A percentile compares a stretch with the other conserved stretches of the same genome.
Conservation (phyloP, 2,888 invertebrate genomes). For the Dexiosoma caninum region DNA sequence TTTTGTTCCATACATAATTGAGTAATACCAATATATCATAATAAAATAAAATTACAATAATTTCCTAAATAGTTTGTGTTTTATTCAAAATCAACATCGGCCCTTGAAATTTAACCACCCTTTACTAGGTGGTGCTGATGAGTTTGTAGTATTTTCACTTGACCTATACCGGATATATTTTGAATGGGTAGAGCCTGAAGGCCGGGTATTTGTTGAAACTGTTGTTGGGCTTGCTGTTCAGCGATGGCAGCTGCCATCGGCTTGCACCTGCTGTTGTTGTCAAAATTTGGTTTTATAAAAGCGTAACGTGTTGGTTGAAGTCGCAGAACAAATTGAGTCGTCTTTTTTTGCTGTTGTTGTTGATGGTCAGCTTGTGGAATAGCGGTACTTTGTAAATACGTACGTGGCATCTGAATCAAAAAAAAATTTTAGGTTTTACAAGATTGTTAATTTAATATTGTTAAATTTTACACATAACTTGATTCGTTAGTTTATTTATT, state of each 20-base stretch:
- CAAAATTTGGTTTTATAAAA: constrained; percentile 85
- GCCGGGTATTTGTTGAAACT: constrained; percentile 74
- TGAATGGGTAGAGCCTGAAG: constrained; percentile 85
- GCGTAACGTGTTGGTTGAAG: constrained; percentile 90
- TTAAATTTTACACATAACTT: constrained; percentile 25
- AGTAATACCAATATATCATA: no score
- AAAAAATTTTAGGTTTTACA: neutral
- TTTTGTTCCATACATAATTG: no score
- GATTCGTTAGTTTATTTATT: neutral
- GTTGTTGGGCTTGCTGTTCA: constrained; percentile 64
- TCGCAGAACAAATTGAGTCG: no score
- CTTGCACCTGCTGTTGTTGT: constrained; percentile 76
- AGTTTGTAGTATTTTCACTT: constrained; percentile 83
- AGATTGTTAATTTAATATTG: neutral
- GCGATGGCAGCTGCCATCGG: constrained; percentile 31
- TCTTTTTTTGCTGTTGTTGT: no score
- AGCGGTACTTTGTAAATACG: constrained; percentile 75
- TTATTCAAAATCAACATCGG: no score
- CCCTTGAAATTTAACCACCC: no score
- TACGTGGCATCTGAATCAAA: constrained; percentile 61
- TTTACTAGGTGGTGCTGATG: constrained; percentile 77
- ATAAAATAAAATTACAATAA: no score
- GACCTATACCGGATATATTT: constrained; percentile 87
- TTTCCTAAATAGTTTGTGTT: no score
- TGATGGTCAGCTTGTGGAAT: constrained; percentile 83